A percentile compares a stretch with the other conserved stretches of the same genome.
Evolutionary conservation across 2,113 vertebrate genomes (phyloP).

Genomic region (Ornithorhynchus anatinus): DNA sequence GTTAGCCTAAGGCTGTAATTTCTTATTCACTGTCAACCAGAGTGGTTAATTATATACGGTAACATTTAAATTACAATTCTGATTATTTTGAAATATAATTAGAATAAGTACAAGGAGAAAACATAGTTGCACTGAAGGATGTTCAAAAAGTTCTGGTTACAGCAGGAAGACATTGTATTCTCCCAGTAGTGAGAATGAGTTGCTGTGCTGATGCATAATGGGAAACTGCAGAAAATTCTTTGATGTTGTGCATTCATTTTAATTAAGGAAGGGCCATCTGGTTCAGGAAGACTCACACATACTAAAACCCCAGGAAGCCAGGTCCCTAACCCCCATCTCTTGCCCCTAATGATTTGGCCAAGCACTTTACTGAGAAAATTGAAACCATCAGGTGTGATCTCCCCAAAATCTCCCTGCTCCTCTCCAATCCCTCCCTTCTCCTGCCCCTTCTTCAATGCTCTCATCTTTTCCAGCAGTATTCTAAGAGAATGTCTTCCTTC

Average conservation of each 20-base stretch:
- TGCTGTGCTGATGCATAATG: not conserved
- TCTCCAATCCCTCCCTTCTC: no score
- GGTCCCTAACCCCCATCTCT: no score
- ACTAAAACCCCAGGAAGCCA: no score
- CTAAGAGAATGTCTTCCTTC: no score
- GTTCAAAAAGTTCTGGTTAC: slow-evolving; percentile 5
- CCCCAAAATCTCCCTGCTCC: no score
- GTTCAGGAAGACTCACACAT: slow-evolving; percentile 8
- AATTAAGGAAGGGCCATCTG: slow-evolving; percentile 62
- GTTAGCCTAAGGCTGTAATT: slow-evolving; percentile 44
- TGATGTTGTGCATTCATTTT: slow-evolving; percentile 19
- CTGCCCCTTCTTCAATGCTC: no score
- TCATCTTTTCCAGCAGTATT: no score
- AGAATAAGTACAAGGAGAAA: slow-evolving; percentile 25
- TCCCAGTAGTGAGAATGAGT: slow-evolving; percentile 46
- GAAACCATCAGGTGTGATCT: no score
- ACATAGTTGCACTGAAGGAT: not conserved
- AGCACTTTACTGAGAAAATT: no score
- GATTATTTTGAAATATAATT: slow-evolving; percentile 63
- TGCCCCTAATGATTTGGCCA: no score
- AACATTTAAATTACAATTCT: slow-evolving; percentile 65
- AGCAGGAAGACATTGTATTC: slow-evolving; percentile 25
- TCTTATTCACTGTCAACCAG: slow-evolving; percentile 51
- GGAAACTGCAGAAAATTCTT: slow-evolving; percentile 7
- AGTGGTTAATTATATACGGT: slow-evolving; percentile 59